A percentile compares a stretch with the other conserved stretches of the same genome.
Evolutionary conservation across 2,113 vertebrate genomes (phyloP).

Genomic region (Paramormyrops kingsleyae): DNA sequence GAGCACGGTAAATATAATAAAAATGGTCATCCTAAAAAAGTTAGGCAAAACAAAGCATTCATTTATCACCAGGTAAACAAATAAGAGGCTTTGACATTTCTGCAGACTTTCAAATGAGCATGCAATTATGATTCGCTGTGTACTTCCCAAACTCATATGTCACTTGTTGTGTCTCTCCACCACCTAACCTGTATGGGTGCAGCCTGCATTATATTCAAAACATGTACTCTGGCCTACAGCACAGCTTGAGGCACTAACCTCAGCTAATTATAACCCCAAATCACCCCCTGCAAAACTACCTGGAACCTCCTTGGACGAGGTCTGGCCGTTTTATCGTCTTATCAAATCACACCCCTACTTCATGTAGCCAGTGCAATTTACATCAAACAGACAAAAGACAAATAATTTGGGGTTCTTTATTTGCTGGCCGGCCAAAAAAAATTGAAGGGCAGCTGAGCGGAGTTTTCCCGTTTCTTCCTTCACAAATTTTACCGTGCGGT

Average conservation of each 20-base stretch:
- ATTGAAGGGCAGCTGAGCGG: too few relatives aligned
- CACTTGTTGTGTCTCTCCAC: not conserved
- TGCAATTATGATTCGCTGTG: not conserved
- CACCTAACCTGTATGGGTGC: not conserved
- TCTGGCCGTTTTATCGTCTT: not conserved
- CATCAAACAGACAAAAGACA: too few relatives aligned
- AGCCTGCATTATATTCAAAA: not conserved
- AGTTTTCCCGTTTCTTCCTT: too few relatives aligned
- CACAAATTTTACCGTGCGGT: too few relatives aligned
- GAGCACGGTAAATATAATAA: not conserved
- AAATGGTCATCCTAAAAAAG: not conserved
- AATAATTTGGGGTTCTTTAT: too few relatives aligned
- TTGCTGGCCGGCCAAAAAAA: too few relatives aligned
- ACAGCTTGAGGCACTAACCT: not conserved
- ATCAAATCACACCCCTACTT: too few relatives aligned
- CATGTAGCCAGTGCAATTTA: too few relatives aligned
- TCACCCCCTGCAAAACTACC: not conserved
- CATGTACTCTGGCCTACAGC: not conserved
- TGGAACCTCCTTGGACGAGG: not conserved
- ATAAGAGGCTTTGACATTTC: not conserved
- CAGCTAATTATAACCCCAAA: not conserved
- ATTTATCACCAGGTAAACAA: slow-evolving; percentile 5
- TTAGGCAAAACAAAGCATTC: not conserved
- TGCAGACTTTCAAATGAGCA: not conserved
- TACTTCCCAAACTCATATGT: not conserved